These are phyloP conservation scores for Scaptomyza montana DNA, from an alignment of 1,140 invertebrate genomes.

Conservation along the genomic window DNA sequence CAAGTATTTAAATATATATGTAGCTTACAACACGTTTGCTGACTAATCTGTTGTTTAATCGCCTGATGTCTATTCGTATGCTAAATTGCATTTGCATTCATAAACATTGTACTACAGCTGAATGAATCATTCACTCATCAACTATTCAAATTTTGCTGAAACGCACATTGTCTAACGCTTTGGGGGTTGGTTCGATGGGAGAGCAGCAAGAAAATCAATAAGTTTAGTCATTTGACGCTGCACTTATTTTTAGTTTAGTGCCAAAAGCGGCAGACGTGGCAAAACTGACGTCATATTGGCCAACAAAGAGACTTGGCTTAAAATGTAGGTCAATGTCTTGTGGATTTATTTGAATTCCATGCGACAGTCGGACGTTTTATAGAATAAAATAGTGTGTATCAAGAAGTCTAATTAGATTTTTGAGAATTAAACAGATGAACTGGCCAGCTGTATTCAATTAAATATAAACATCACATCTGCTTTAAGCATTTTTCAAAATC, in stretches of 20 bases:
- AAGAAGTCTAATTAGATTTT: too few relatives aligned
- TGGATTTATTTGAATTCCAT: conserved; percentile 65
- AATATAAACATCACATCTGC: conserved; percentile 16
- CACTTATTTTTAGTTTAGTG: conserved; percentile 49
- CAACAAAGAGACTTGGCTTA: conserved; percentile 45
- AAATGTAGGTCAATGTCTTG: conserved; percentile 72
- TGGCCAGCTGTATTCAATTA: not conserved
- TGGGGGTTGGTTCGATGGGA: conserved; percentile 6
- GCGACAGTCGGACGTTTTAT: conserved; percentile 2
- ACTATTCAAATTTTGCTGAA: conserved; percentile 13
- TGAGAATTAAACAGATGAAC: too few relatives aligned
- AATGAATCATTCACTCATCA: conserved; percentile 58
- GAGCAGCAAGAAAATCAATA: conserved; percentile 63
- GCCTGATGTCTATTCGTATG: conserved; percentile 41
- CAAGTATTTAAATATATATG: conserved; percentile 28
- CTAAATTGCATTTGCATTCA: conserved; percentile 38
- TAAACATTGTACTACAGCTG: conserved; percentile 8
- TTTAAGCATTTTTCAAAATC: conserved; percentile 3
- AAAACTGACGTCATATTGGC: conserved; percentile 64
- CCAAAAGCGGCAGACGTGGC: conserved; percentile 11
- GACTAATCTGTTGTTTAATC: conserved; percentile 44
- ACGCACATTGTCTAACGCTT: conserved; percentile 29
- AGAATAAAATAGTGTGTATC: too few relatives aligned
- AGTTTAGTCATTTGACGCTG: conserved; percentile 45
- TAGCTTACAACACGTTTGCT: conserved; percentile 15